These are phyloP conservation scores for Carcharodon carcharias DNA, from an alignment of 2,797 vertebrate species.

Conservation along the genomic window DNA sequence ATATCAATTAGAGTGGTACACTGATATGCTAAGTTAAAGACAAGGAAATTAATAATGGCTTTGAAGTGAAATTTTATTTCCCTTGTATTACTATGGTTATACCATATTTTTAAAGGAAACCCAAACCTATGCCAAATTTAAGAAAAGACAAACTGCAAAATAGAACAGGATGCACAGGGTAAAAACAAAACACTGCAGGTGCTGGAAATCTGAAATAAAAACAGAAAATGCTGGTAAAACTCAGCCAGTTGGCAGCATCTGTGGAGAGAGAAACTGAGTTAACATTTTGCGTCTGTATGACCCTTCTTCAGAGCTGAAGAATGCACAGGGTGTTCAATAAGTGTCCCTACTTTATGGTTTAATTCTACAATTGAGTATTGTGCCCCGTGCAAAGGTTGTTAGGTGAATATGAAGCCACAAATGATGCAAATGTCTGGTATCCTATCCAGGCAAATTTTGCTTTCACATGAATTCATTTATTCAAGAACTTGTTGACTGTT, in stretches of 20 bases:
- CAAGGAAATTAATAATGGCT: background rate
- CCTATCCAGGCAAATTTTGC: background rate
- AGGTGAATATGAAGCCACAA: background rate
- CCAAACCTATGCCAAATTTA: background rate
- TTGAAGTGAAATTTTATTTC: background rate
- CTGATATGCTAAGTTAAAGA: background rate
- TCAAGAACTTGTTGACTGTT: background rate
- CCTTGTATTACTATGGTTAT: background rate
- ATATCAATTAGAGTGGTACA: background rate
- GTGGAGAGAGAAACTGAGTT: too few species aligned
- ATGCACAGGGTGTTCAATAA: background rate
- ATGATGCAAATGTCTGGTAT: background rate
- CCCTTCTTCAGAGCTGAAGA: too few species aligned
- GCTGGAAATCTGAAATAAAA: too few species aligned
- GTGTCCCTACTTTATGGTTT: background rate
- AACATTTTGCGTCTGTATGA: too few species aligned
- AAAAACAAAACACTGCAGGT: too few species aligned
- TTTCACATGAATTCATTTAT: background rate
- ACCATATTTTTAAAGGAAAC: background rate
- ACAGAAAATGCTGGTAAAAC: too few species aligned
- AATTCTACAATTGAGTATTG: background rate
- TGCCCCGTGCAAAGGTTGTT: background rate
- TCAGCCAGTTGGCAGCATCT: too few species aligned
- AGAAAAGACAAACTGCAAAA: background rate
- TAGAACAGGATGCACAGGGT: background rate